These are phyloP conservation scores for Himantopus leucocephalus DNA, from an alignment of 2,113 vertebrate species.

Conservation along the genomic window DNA sequence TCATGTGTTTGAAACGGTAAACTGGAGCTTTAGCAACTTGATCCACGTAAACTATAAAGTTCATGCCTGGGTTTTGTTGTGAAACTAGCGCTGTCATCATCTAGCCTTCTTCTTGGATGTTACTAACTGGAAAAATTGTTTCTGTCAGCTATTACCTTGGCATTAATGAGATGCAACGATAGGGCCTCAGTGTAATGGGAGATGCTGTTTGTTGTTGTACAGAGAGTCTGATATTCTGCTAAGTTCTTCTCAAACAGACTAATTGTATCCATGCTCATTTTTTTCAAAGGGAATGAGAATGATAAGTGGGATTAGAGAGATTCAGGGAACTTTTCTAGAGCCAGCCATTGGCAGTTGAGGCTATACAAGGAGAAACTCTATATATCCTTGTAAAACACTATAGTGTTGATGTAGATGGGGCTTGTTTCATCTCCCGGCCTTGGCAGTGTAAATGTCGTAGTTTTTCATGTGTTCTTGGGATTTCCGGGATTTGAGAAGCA, in stretches of 20 bases:
- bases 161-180: not conserved
- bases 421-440: not conserved
- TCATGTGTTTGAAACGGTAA: constrained; percentile 27
- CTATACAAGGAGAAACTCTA: not conserved
- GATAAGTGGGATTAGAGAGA: constrained; percentile 5
- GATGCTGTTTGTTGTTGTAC: not conserved
- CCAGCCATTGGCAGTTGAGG: not conserved
- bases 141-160: not conserved
- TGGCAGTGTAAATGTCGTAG: not conserved
- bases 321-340: constrained; percentile 5
- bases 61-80: constrained; percentile 18
- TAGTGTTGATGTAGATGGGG: not conserved
- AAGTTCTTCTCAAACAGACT: not conserved
- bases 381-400: not conserved
- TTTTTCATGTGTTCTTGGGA: not conserved
- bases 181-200: not conserved
- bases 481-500: not conserved
- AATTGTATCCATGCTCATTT: constrained; percentile 6
- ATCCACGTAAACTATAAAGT: not conserved
- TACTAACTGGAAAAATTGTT: not conserved
- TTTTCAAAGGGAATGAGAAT: not conserved
- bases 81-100: not conserved
- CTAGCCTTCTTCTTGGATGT: not conserved
- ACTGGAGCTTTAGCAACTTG: constrained; percentile 14
- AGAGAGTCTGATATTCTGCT: not conserved